These are phyloP conservation scores for Erebia aethiops DNA, from an alignment of 2,888 invertebrate genomes.

Conservation along the genomic window DNA sequence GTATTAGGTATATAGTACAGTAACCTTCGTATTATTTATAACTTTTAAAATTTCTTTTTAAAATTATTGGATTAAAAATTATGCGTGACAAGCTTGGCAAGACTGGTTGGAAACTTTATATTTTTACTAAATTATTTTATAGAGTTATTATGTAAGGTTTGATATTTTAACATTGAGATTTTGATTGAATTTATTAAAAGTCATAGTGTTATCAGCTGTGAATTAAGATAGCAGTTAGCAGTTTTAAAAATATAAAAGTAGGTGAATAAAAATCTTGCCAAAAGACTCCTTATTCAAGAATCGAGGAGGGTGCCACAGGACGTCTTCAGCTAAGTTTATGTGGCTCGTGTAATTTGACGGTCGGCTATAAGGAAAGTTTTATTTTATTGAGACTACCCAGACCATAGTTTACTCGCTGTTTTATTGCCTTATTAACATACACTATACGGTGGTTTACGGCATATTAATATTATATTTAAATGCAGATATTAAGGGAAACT, in stretches of 20 bases:
- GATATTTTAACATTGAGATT: not conserved
- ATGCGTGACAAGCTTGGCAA: no score
- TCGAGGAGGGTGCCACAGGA: constrained; percentile 35
- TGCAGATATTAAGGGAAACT: not conserved
- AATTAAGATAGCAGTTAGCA: not conserved
- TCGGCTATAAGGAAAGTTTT: constrained; percentile 47
- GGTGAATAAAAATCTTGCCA: constrained; percentile 8
- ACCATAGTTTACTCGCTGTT: constrained; percentile 42
- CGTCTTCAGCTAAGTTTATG: constrained; percentile 44
- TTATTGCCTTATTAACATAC: constrained; percentile 45
- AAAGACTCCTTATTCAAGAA: constrained; percentile 14
- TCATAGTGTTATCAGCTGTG: not conserved
- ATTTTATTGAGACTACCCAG: constrained; percentile 41
- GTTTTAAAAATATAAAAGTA: not conserved
- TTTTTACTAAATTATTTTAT: no score
- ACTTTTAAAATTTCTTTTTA: no score
- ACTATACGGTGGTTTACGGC: constrained; percentile 37
- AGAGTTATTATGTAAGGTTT: no score
- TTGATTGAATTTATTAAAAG: not conserved
- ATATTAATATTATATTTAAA: constrained; percentile 25
- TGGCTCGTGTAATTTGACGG: constrained; percentile 46
- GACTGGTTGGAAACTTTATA: no score
- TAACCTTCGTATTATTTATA: no score
- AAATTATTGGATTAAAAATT: no score
- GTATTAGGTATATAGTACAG: no score